Conservation (phyloP, 2,888 invertebrate species). For the Stegana nigrithorax region DNA sequence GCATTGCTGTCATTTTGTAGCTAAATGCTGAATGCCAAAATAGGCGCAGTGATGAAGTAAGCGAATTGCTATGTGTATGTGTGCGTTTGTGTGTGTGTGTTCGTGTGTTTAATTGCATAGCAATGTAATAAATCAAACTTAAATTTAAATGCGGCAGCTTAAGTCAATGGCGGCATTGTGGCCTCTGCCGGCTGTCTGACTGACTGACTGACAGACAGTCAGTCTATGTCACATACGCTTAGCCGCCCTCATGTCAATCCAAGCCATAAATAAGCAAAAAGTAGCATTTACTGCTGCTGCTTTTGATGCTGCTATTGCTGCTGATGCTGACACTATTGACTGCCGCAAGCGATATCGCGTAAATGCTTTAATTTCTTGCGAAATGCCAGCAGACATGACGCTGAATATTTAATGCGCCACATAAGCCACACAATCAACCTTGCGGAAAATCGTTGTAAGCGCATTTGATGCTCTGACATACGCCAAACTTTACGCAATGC, state of each 20-base stretch:
- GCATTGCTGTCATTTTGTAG: not conserved
- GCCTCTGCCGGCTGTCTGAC: not conserved
- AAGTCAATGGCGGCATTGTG: too few relatives aligned
- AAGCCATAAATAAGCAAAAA: not conserved
- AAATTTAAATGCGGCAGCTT: too few relatives aligned
- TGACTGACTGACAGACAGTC: not conserved
- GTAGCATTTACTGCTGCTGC: not conserved
- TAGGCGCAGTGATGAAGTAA: not conserved
- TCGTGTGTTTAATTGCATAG: too few relatives aligned
- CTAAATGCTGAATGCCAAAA: not conserved
- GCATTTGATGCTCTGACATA: not conserved
- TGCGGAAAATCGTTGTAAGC: not conserved
- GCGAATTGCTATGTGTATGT: not conserved
- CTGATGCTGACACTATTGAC: not conserved
- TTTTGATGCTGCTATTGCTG: too few relatives aligned
- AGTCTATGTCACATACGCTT: not conserved
- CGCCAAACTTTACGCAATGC: too few relatives aligned
- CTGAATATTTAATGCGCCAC: conserved; percentile 9
- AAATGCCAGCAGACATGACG: conserved; percentile 3
- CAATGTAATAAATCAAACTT: too few relatives aligned
- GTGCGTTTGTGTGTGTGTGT: not conserved
- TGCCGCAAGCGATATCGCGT: not conserved
- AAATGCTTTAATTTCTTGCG: conserved; percentile 1
- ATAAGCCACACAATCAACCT: not conserved
- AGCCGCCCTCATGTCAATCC: not conserved